Conservation (phyloP, 2,888 invertebrate genomes). For the Rhopalosiphum nymphaeae region DNA sequence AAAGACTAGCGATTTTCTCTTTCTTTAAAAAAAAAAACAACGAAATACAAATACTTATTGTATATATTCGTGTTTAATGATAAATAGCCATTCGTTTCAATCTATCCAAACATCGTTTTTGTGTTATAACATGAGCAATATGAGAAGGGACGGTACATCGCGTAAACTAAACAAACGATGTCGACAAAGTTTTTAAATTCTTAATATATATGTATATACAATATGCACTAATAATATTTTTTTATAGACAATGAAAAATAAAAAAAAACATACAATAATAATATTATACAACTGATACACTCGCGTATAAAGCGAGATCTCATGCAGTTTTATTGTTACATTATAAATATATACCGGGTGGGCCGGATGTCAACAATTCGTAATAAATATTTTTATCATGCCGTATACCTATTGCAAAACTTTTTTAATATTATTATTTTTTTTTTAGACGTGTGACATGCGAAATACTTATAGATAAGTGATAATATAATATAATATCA, state of each 20-base stretch:
- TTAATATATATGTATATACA: not conserved
- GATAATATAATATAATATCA: not conserved
- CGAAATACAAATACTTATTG: not conserved
- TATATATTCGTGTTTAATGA: not conserved
- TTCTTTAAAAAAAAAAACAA: not conserved
- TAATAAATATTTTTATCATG: not conserved
- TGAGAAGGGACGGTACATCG: not conserved
- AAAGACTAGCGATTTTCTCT: slow-evolving; percentile 45
- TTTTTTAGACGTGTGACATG: not conserved
- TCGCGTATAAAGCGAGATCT: not conserved
- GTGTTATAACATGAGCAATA: not conserved
- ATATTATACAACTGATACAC: not conserved
- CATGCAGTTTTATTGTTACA: not conserved
- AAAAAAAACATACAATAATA: not conserved
- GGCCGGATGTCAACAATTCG: not conserved
- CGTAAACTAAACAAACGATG: not conserved
- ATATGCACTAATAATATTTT: not conserved
- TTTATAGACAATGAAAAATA: not conserved
- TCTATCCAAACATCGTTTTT: not conserved
- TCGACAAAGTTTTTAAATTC: not conserved
- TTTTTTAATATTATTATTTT: not conserved
- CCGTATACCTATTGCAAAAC: too few relatives aligned
- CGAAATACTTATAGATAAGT: not conserved
- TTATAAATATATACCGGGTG: not conserved
- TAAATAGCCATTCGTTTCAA: not conserved